phyloP scores from a whole-genome alignment of 2,113 vertebrate species.

The Picathartes gymnocephalus region DNA sequence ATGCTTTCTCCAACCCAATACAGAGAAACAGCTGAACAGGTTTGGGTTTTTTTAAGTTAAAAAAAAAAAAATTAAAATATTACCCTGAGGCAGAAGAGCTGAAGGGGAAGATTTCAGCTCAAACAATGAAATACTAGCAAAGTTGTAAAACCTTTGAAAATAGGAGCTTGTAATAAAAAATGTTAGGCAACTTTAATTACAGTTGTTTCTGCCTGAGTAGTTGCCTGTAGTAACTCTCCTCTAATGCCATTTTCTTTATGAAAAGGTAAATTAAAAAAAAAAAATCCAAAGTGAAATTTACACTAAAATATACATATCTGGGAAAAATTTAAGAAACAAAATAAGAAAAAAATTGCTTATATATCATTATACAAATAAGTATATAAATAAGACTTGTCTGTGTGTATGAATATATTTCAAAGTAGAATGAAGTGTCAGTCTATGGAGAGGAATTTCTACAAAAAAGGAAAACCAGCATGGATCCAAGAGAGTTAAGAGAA shows the following conservation, averaged over 20 bases:
- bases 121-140: background rate
- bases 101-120: background rate
- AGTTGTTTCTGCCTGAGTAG: background rate
- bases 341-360: background rate
- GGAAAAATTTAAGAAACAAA: background rate
- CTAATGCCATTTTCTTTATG: background rate
- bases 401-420: background rate
- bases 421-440: background rate
- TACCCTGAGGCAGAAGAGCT: background rate
- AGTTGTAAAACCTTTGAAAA: constrained; percentile 21
- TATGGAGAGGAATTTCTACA: background rate
- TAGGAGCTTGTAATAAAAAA: background rate
- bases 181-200: background rate
- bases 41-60: background rate
- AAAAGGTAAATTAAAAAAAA: background rate
- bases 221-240: background rate
- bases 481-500: background rate
- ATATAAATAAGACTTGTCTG: background rate
- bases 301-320: background rate
- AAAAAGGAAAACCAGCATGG: background rate
- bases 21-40: background rate
- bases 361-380: background rate
- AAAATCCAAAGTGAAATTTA: background rate
- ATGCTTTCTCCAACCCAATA: background rate
- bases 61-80: background rate